phyloP scores from a whole-genome alignment of 2,888 invertebrate genomes.

The Aspidiotus rigidus region DNA sequence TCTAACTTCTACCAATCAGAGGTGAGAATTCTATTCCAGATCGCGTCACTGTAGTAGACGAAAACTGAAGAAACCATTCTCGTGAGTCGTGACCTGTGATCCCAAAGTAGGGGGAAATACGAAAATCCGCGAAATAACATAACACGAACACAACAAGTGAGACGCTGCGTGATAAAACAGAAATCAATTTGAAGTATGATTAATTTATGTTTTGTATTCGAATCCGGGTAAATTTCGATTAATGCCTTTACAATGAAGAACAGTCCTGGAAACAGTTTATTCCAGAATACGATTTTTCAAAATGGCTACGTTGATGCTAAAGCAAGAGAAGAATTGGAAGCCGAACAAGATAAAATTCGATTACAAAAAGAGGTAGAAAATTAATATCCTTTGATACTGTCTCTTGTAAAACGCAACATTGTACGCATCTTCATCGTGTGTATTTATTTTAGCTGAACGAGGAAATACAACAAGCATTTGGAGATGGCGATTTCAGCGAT shows the following conservation, averaged over 20 bases:
- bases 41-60: too few species aligned
- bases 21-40: too few species aligned
- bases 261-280: constrained; percentile 4
- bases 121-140: too few species aligned
- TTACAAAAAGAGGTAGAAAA: not conserved
- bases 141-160: too few species aligned
- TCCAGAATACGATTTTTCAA: not conserved
- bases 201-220: too few species aligned
- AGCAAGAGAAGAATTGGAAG: not conserved
- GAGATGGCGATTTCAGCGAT: not conserved
- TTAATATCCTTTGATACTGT: not conserved
- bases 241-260: not conserved
- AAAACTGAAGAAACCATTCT: too few species aligned
- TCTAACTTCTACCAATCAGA: too few species aligned
- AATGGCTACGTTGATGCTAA: not conserved
- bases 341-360: not conserved
- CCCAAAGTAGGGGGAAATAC: too few species aligned
- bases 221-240: too few species aligned
- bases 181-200: too few species aligned
- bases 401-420: not conserved
- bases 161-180: too few species aligned
- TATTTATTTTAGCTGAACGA: not conserved
- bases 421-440: not conserved
- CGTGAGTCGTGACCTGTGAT: too few species aligned
- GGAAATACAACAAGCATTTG: not conserved